Evolutionary conservation across 2,888 invertebrate genomes (phyloP).

Genomic region (Andrena bicolor): DNA sequence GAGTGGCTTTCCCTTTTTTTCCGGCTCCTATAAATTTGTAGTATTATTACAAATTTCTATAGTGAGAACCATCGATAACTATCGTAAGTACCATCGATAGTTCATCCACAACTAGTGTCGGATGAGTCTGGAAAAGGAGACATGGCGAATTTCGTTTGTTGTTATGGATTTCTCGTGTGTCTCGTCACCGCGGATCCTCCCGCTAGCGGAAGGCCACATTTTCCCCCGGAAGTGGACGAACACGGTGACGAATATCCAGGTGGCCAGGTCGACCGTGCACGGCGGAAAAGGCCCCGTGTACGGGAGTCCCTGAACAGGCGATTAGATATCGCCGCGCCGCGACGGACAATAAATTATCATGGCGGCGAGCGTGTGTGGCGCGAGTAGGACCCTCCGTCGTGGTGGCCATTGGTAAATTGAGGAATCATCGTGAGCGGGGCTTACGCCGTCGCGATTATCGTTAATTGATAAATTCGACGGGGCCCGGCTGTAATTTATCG

Average conservation of each 20-base stretch:
- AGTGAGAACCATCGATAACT: too few relatives aligned
- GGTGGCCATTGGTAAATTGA: slow-evolving; percentile 73
- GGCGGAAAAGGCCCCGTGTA: slow-evolving; percentile 21
- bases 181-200: slow-evolving; percentile 13
- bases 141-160: background rate
- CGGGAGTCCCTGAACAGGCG: slow-evolving; percentile 36
- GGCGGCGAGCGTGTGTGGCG: slow-evolving; percentile 42
- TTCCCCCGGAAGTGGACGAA: slow-evolving; percentile 50
- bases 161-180: too few relatives aligned
- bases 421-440: slow-evolving; percentile 63
- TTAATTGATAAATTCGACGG: slow-evolving; percentile 75
- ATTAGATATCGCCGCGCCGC: slow-evolving; percentile 63
- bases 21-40: too few relatives aligned
- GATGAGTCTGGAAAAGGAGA: background rate
- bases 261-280: slow-evolving; percentile 26
- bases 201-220: slow-evolving; percentile 44
- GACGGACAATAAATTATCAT: slow-evolving; percentile 66
- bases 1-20: too few relatives aligned
- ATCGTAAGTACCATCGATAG: too few relatives aligned
- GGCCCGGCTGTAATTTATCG: slow-evolving; percentile 61
- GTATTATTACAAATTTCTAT: too few relatives aligned
- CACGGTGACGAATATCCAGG: slow-evolving; percentile 68
- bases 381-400: slow-evolving; percentile 41
- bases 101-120: too few relatives aligned
- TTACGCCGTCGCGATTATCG: slow-evolving; percentile 67